Conservation (phyloP, 2,888 invertebrate genomes). For the Peribatodes rhomboidaria region DNA sequence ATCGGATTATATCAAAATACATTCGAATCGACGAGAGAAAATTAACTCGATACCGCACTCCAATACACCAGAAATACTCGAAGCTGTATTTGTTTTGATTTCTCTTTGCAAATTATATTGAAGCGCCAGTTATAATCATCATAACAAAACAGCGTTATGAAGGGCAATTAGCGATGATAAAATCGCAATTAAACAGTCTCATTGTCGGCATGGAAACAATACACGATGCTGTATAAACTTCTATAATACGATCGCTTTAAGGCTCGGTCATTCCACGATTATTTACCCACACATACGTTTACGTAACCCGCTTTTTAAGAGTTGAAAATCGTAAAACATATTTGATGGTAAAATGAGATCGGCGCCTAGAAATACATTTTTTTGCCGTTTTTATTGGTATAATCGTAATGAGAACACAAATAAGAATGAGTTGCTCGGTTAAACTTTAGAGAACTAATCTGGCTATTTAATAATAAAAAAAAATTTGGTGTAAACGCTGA, state of each 20-base stretch:
- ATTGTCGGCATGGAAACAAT: constrained; percentile 40
- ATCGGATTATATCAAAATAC: background rate
- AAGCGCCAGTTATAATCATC: constrained; percentile 13
- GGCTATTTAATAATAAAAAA: no score
- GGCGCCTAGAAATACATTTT: no score
- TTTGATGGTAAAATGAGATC: no score
- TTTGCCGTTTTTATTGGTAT: no score
- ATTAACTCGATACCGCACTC: constrained; percentile 11
- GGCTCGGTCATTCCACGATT: no score
- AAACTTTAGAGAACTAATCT: no score
- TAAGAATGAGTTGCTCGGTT: no score
- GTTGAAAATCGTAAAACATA: no score
- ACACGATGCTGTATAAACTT: constrained; percentile 16
- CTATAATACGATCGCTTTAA: constrained; percentile 14
- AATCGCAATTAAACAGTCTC: constrained; percentile 49
- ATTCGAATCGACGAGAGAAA: constrained; percentile 5
- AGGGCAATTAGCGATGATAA: constrained; percentile 45
- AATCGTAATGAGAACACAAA: no score
- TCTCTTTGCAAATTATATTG: constrained; percentile 9
- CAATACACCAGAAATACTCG: constrained; percentile 2
- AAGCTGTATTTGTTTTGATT: constrained; percentile 13
- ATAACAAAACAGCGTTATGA: constrained; percentile 33
- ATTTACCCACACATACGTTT: no score
- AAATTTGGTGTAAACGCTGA: no score
- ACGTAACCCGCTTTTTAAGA: no score